Base-by-base conservation (phyloP, 2,797 vertebrate species). In the Aplochiton taeniatus region DNA sequence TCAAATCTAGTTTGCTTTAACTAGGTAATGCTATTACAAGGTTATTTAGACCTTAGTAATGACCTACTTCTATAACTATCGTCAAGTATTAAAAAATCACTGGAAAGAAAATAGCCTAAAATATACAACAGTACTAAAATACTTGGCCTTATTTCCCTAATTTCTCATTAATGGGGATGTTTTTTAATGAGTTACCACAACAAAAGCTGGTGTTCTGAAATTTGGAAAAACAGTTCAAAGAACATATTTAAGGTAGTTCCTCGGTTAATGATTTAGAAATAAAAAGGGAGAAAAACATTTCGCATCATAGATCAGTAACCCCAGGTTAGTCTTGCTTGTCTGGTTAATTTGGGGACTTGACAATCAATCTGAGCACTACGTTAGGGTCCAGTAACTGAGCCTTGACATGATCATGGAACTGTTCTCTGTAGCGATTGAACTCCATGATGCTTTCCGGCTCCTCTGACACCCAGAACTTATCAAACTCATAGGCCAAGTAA, bases 361-460 rank as follows among this genome's bases (percentile, higher is more conserved):
- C 59, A n/a, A 66, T 81, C 80, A 93, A 46, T 18, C 68, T 88
- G 56, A 98, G 92, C 10, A 81, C 76, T 55, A 90, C 92, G 1
- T 85, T 83, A 1, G 86, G 93, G 73, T 95, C 88, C 87, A 90
- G 84, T 0, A 99, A 90, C 19, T 92, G 91, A 65, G 83, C 80
- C 87, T 95, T 96, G 73, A 99, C 87, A 65, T 92, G 90, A 70
- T 92, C 90, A 48, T 98, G 95, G 81, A 99, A 99, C 85, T 95
- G 97, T 82, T 99, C 98, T 91, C 97, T 92, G 88, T 98, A 98
- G 1, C 93, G 91, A 76, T 98, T 99, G 89, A 99, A 99, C 76
- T 95, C 92, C 98, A 99, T 99, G 88, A 99, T 99, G 88, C 96
- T 99, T 80, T 96, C 95, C 12, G 98, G 98, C 77, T 97, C 91